A percentile compares a stretch with the other conserved stretches of the same genome.
Evolutionary conservation across 2,113 vertebrate genomes (phyloP).

Genomic region (Chelonoidis abingdonii): DNA sequence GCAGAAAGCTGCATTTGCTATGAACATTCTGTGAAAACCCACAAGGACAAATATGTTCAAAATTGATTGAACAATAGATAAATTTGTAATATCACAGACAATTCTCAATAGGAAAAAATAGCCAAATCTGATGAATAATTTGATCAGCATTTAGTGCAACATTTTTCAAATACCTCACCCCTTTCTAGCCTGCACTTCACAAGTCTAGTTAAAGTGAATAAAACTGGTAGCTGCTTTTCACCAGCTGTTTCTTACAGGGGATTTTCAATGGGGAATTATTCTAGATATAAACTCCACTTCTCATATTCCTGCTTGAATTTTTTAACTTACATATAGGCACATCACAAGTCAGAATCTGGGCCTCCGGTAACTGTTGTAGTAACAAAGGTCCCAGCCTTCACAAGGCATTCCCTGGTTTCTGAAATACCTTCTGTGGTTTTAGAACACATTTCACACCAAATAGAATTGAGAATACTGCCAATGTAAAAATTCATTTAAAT

Average conservation of each 20-base stretch:
- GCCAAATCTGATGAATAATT: not conserved
- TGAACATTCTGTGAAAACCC: not conserved
- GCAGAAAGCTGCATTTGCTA: not conserved
- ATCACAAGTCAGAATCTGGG: not conserved
- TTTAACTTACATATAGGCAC: not conserved
- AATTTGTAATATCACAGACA: not conserved
- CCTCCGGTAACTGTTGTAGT: not conserved
- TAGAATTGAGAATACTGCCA: not conserved
- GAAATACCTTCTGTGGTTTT: not conserved
- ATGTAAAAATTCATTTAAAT: slow-evolving; percentile 30
- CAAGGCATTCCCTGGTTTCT: not conserved
- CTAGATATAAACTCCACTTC: not conserved
- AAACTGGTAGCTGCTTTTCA: too few species aligned
- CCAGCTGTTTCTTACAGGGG: not conserved
- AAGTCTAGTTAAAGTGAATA: not conserved
- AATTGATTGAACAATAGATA: not conserved
- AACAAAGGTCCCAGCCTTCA: not conserved
- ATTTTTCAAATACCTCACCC: not conserved
- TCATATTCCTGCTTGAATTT: not conserved
- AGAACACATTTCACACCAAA: not conserved
- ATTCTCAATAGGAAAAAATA: too few species aligned
- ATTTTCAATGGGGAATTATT: not conserved
- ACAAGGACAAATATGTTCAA: not conserved
- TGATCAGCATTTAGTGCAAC: not conserved
- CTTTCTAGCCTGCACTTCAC: not conserved